A percentile compares a stretch with the other conserved stretches of the same genome.
phyloP scores from a whole-genome alignment of 2,113 vertebrate genomes.

The Sebastes schlegelii region DNA sequence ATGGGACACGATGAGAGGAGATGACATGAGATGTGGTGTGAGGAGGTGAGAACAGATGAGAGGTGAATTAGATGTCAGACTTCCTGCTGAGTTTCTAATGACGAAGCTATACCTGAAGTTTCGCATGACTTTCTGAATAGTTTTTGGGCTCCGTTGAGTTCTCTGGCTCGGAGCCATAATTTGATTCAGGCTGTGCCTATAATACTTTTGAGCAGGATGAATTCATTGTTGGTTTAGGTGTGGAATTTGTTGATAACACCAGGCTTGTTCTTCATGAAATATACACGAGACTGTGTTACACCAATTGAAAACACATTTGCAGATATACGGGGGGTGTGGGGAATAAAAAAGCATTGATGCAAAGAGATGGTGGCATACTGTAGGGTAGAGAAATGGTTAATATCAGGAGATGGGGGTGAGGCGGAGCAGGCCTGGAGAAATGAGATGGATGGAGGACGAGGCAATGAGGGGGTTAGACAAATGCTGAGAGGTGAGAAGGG shows the following conservation, averaged over 20 bases:
- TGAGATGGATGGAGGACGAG: constrained; percentile 3
- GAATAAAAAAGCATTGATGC: not conserved
- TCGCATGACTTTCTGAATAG: not conserved
- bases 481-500: constrained; percentile 34
- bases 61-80: constrained; percentile 20
- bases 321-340: not conserved
- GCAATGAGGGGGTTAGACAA: not conserved
- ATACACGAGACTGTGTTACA: not conserved
- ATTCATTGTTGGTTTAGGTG: not conserved
- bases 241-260: not conserved
- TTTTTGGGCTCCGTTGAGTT: too few relatives aligned
- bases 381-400: not conserved
- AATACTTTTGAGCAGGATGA: not conserved
- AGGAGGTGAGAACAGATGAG: constrained; percentile 4
- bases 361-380: not conserved
- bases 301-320: not conserved
- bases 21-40: not conserved
- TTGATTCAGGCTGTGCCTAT: not conserved
- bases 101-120: not conserved
- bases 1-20: constrained; percentile 12
- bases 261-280: not conserved
- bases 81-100: not conserved
- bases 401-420: not conserved
- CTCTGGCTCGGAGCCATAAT: too few relatives aligned
- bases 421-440: not conserved